These are phyloP conservation scores for Periplaneta americana DNA, from an alignment of 1,140 invertebrate genomes.

Conservation along the genomic window DNA sequence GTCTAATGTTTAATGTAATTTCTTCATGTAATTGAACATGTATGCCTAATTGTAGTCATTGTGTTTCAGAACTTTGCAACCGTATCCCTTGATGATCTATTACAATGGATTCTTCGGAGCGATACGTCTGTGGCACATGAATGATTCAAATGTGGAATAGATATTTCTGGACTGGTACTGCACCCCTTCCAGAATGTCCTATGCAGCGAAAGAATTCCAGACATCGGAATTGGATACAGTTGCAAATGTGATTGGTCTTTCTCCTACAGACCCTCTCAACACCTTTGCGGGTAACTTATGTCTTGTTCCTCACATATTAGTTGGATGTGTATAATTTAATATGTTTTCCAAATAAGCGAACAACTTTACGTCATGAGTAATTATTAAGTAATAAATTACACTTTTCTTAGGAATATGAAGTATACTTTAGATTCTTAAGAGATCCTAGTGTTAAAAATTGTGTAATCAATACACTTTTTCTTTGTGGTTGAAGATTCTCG, in stretches of 20 bases:
- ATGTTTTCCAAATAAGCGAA: too few species aligned
- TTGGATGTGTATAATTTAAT: not conserved
- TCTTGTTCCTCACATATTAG: not conserved
- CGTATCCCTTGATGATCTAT: not conserved
- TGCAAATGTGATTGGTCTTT: conserved; percentile 53
- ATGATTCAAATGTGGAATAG: not conserved
- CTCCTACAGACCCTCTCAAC: conserved; percentile 33
- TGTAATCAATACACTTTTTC: too few species aligned
- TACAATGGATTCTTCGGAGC: not conserved
- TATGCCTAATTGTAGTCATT: not conserved
- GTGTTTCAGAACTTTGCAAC: not conserved
- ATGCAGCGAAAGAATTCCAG: conserved; percentile 24
- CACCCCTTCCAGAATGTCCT: conserved; percentile 10
- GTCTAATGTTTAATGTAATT: too few species aligned
- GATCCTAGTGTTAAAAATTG: too few species aligned
- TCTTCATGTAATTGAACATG: too few species aligned
- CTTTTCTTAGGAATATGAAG: too few species aligned
- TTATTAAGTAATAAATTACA: too few species aligned
- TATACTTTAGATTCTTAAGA: too few species aligned
- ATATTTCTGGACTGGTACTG: conserved; percentile 2
- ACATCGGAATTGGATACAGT: conserved; percentile 57
- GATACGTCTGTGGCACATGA: not conserved
- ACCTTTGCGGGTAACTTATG: not conserved
- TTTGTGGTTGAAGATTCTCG: too few species aligned
- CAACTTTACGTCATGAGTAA: too few species aligned